These are phyloP conservation scores for Pyrrhia umbra DNA, from an alignment of 2,888 invertebrate species.

Conservation along the genomic window DNA sequence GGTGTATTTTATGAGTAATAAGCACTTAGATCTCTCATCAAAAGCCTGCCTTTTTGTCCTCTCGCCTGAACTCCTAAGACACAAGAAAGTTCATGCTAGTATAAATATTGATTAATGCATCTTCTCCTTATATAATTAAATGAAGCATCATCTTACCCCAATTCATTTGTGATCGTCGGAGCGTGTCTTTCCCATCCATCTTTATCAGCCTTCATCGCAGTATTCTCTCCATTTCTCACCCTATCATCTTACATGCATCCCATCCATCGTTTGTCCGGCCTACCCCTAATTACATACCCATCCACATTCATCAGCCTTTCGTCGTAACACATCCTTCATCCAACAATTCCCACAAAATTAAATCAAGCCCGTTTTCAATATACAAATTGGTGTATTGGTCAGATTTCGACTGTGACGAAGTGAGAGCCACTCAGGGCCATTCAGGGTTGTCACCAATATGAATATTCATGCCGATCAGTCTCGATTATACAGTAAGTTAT, in stretches of 20 bases:
- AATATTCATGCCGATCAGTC: slow-evolving; percentile 56
- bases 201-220: not conserved
- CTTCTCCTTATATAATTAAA: not conserved
- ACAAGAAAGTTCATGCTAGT: too few species aligned
- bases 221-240: not conserved
- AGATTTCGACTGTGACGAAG: slow-evolving; percentile 11
- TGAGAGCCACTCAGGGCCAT: slow-evolving; percentile 22
- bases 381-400: slow-evolving; percentile 13
- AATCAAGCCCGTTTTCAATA: slow-evolving; percentile 8
- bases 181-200: not conserved
- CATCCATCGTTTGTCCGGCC: not conserved
- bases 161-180: not conserved
- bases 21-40: too few species aligned
- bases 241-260: not conserved
- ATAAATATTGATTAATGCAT: not conserved
- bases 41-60: too few species aligned
- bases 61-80: too few species aligned
- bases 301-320: not conserved
- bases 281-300: not conserved
- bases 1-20: too few species aligned
- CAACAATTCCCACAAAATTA: slow-evolving; percentile 2
- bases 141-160: not conserved
- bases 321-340: not conserved
- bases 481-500: slow-evolving; percentile 38
- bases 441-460: slow-evolving; percentile 41